Base-by-base conservation (phyloP, 2,797 vertebrate species). In the Sitta carolinensis region DNA sequence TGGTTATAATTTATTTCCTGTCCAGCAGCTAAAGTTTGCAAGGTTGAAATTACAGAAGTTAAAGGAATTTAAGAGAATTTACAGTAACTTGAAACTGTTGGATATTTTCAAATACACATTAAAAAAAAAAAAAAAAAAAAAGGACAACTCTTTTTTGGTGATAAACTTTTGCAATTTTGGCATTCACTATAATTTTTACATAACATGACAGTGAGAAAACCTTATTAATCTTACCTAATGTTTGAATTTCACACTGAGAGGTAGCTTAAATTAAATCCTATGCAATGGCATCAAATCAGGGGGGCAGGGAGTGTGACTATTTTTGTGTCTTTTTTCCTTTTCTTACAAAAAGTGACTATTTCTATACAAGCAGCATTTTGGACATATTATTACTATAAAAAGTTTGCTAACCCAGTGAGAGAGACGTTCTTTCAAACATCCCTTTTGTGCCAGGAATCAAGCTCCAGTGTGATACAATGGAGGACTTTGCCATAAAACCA, bases 181-280 rank as follows among this genome's bases (percentile, higher is more conserved):
- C 96, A 97, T 95, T 96, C 84, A 94, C 42, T 97, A 61, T 48
- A 90, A 95, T 13, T 92, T 92, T 62, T 88, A 90, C 66, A 67
- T 68, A 96, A 96, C 29, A 66, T 78, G 66, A 96, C 64, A 64
- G 43, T 95, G 89, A 97, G 69, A 77, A 96, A 96, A 96, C 64
- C 84, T 94, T 93, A 95, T 45, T 75, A 90, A 95, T 93, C 79
- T 95, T 91, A 91, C 25, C 93, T 94, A 90, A 80, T 40, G 21
- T 55, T 84, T 96, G 95, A 97, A 96, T 96, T 96, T 95, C 94
- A 97, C 50, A 57, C 87, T 95, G 90, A 98, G 98, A 98, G 98
- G 98, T 98, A 98, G 98, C 96, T 98, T 95, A 97, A 97, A 98
- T 79, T 87, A 98, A 98, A 97, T 93, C 51, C 92, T 88, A 92